Base-by-base conservation (phyloP, 2,113 vertebrate genomes). In the Pedionomus torquatus region DNA sequence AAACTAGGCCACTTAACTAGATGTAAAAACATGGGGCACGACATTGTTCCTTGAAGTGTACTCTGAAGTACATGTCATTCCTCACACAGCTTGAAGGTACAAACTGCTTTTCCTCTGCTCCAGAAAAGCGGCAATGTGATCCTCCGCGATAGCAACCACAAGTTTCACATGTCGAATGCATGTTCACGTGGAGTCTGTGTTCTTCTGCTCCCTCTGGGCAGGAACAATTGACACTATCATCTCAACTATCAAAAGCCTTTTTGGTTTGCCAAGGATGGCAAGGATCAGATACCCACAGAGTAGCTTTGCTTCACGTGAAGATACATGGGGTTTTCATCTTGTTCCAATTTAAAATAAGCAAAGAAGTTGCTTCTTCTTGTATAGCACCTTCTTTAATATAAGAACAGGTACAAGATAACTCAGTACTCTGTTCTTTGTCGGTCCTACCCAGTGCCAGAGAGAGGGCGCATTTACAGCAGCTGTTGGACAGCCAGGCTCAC, bases 151-250 rank as follows among this genome's bases (percentile, higher is more conserved):
- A 72, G 37, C n/a, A 86, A 25, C 18, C 14, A 5, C 5, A 55
- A 66, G 7, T 66, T 75, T 49, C 82, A 57, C 35, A 11, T 12
- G 33, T 65, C 77, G 83, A 77, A 70, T 4, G 31, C 1, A 2
- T 9, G 16, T 46, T 89, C 79, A 19, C 9, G 13, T n/a, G 49
- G 2, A 0, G 16, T 5, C 15, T 4, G 11, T 55, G 26, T 3
- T 70, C 24, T 48, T n/a, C 64, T 58, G 30, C 43, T 93, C 70
- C 60, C 44, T 60, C 61, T 39, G 39, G 68, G 11, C 51, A 60
- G 0, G 3, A 18, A 57, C 35, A 28, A 17, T 7, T 33, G 55
- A 58, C 11, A 7, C 6, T 9, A 13, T 24, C n/a, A 1, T 2
- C 9, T 60, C 6, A 2, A 20, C 13, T 69, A 31, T 2, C 5